Evolutionary conservation across 1,140 invertebrate genomes (phyloP), one percentile per base, ranked within the genome.

Genomic region (Metopolophium dirhodum): DNA sequence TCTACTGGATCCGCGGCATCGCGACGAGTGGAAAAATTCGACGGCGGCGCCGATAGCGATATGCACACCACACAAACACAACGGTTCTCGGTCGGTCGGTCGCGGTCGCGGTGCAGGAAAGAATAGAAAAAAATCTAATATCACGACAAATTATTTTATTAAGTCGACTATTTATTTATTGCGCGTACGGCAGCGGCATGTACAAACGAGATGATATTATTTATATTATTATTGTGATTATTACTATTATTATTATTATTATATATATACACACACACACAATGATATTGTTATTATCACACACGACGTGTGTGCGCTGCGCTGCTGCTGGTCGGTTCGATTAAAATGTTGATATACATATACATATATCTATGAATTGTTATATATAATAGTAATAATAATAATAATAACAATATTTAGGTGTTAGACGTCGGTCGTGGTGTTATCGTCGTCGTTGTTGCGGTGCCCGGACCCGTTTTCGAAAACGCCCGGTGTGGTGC

Each of bases 401-500:
- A 68, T 77, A 77, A 77, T 77, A 85, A 85, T 26, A 85, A 26
- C 41, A 85, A 35, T 87, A 23, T 30, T n/a, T 30, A 18, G 45
- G 14, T 47, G 1, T 87, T n/a, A 26, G 23, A 35, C 30, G 49
- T 26, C 47, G 87, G 47, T 14, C 2, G 22, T n/a, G 22, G 18
- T 88, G 30, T 49, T 37, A 23, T 88, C 23, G 26, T 45, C 22
- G 90, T 22, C 14, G n/a, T n/a, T 77, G 61, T 77, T 77, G 61
- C 61, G 61, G 30, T 68, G 86, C 20, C 86, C 30, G 86, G 41
- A 92, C 61, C 77, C 61, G 68, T 92, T 92, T 77, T 92, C 47
- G 68, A 92, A 92, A 83, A 92, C 91, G 91, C 91, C 91, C 91
- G 91, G 91, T 92, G 91, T 92, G 68, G 91, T 92, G 45, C 91